Evolutionary conservation across 2,888 invertebrate genomes (phyloP).

Genomic region (Conomelus anceps): DNA sequence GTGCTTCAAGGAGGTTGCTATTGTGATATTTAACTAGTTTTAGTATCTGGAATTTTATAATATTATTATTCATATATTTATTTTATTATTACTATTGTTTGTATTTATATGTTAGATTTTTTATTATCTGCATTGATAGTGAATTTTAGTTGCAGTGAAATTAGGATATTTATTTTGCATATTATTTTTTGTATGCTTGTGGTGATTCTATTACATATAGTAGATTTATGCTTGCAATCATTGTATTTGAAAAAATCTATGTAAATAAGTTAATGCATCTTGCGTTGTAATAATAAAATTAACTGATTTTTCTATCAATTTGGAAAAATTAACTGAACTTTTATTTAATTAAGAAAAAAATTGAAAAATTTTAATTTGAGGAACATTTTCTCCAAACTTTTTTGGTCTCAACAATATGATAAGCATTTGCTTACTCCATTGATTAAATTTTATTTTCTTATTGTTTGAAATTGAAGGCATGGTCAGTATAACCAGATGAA

Average conservation of each 20-base stretch:
- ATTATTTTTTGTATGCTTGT: not conserved
- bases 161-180: not conserved
- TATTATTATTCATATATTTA: not conserved
- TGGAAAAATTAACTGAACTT: too few species aligned
- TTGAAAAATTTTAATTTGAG: too few species aligned
- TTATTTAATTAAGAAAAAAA: too few species aligned
- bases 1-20: not conserved
- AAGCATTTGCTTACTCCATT: too few species aligned
- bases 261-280: not conserved
- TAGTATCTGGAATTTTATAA: not conserved
- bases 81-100: not conserved
- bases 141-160: not conserved
- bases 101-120: not conserved
- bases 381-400: too few species aligned
- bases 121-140: not conserved
- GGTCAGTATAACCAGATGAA: too few species aligned
- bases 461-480: too few species aligned
- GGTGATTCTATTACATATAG: not conserved
- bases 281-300: not conserved
- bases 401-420: too few species aligned
- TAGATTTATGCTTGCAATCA: not conserved
- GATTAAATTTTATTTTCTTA: too few species aligned
- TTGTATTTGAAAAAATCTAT: not conserved
- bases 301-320: not conserved
- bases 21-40: not conserved